Conservation (phyloP, 2,797 vertebrate genomes). For the Helicolenus hilgendorfi region DNA sequence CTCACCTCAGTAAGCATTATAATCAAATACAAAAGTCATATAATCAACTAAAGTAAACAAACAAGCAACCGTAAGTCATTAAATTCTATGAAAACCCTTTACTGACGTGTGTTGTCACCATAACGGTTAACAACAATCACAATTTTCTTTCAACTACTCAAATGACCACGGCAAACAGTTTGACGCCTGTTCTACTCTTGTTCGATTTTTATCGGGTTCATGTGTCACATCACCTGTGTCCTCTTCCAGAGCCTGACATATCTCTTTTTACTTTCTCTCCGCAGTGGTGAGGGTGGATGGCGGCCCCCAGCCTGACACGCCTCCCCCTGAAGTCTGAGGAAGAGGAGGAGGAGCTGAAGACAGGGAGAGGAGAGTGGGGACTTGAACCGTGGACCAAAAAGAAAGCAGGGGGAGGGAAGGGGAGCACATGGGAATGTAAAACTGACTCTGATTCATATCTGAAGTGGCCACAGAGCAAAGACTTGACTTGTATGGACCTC, state of each 20-base stretch:
- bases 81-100: neutral
- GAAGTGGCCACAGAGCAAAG: slow-evolving; percentile 49
- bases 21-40: too few relatives aligned
- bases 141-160: neutral
- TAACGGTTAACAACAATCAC: accelerated
- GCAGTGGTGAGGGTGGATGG: slow-evolving; percentile 93
- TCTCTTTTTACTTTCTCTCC: slow-evolving; percentile 42
- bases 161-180: neutral
- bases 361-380: slow-evolving; percentile 37
- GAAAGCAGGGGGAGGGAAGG: slow-evolving; percentile 19
- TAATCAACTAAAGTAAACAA: too few relatives aligned
- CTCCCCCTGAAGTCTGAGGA: slow-evolving; percentile 90
- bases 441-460: slow-evolving; percentile 43
- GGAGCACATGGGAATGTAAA: slow-evolving; percentile 53
- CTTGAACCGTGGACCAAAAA: slow-evolving; percentile 53
- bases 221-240: neutral
- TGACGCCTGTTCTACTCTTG: too few relatives aligned
- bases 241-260: slow-evolving; percentile 10
- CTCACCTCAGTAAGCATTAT: too few relatives aligned
- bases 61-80: neutral
- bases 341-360: slow-evolving; percentile 82
- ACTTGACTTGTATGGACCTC: slow-evolving; percentile 42
- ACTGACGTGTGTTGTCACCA: too few relatives aligned
- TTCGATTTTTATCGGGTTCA: neutral
- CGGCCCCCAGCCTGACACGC: slow-evolving; percentile 85